A percentile compares a stretch with the other conserved stretches of the same genome.
These are phyloP conservation scores for Stictocephala bisonia DNA, from an alignment of 2,888 invertebrate genomes.

Conservation along the genomic window DNA sequence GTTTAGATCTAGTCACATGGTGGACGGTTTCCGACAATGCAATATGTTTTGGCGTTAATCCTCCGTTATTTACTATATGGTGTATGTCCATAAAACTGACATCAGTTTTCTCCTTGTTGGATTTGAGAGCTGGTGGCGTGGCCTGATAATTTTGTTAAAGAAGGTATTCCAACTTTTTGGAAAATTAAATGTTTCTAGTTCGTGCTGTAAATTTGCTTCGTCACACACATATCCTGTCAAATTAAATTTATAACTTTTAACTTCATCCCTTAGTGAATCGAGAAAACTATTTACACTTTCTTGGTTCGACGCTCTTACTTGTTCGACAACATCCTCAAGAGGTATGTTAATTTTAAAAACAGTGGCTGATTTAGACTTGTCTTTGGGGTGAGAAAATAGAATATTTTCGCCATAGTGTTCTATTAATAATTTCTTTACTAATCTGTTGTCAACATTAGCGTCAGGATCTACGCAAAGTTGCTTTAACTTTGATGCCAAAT, in stretches of 20 bases:
- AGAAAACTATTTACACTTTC: background rate
- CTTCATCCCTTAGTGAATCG: slow-evolving; percentile 8
- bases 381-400: slow-evolving; percentile 19
- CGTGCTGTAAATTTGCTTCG: slow-evolving; percentile 1
- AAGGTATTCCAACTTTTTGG: slow-evolving; percentile 13
- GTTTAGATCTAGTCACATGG: slow-evolving; percentile 30
- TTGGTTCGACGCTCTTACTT: background rate
- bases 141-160: slow-evolving; percentile 5
- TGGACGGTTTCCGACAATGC: slow-evolving; percentile 16
- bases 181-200: slow-evolving; percentile 7
- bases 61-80: slow-evolving; percentile 22
- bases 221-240: slow-evolving; percentile 26
- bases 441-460: background rate
- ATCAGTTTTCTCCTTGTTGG: slow-evolving; percentile 29
- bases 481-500: background rate
- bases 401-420: slow-evolving; percentile 24
- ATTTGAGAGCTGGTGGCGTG: slow-evolving; percentile 18
- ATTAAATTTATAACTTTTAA: slow-evolving; percentile 7
- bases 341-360: slow-evolving; percentile 22
- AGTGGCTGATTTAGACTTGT: slow-evolving; percentile 5
- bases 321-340: slow-evolving; percentile 9
- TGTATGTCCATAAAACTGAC: too few relatives aligned
- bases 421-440: slow-evolving; percentile 8
- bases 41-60: slow-evolving; percentile 29
- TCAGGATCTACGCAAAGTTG: background rate